phyloP scores from a whole-genome alignment of 2,888 invertebrate genomes.

The Nezara viridula region DNA sequence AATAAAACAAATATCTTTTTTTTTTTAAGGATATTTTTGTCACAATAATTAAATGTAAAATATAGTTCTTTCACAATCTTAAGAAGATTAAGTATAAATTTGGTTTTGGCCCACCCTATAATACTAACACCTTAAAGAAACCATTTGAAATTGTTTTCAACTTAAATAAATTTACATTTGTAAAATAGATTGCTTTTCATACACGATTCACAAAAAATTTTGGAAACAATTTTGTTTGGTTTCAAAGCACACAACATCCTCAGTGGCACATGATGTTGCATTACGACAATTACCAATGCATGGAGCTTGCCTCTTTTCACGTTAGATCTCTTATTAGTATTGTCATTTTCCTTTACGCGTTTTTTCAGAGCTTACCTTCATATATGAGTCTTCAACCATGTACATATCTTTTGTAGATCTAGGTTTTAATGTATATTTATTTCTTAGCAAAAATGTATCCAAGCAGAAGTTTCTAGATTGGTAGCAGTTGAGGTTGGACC shows the following conservation, averaged over 20 bases:
- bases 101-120: constrained; percentile 50
- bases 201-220: background rate
- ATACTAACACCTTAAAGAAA: constrained; percentile 53
- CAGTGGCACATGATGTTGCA: constrained; percentile 60
- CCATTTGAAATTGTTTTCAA: constrained; percentile 48
- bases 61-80: background rate
- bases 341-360: constrained; percentile 58
- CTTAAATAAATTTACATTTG: background rate
- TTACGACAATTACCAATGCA: constrained; percentile 60
- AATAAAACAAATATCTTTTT: background rate
- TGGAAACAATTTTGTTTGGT: constrained; percentile 44
- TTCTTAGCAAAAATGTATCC: constrained; percentile 2
- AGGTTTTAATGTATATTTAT: constrained; percentile 51
- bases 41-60: background rate
- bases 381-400: constrained; percentile 56
- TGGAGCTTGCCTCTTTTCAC: constrained; percentile 60
- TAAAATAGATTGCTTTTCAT: background rate
- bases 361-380: constrained; percentile 57
- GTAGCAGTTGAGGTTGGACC: constrained; percentile 37
- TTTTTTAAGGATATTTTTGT: background rate
- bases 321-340: constrained; percentile 57
- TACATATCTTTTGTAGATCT: constrained; percentile 57
- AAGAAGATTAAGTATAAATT: background rate
- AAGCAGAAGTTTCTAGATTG: constrained; percentile 3
- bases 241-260: constrained; percentile 55